phyloP scores from a whole-genome alignment of 1,140 invertebrate species.

The Littorina saxatilis region DNA sequence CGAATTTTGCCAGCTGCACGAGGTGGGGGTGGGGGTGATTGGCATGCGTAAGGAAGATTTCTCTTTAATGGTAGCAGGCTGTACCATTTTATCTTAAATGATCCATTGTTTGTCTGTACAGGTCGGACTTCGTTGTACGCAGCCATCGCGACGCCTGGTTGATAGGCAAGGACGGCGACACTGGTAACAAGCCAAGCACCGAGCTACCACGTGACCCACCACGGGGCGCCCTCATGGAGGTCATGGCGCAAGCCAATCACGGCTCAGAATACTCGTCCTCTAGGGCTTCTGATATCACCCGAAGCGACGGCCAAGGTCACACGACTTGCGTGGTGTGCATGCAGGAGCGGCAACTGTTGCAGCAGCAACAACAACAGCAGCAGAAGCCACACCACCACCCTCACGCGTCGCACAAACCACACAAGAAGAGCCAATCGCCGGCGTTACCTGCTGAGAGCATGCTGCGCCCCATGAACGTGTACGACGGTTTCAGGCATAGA shows the following conservation, averaged over 20 bases:
- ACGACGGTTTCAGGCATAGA: background rate
- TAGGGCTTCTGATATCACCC: background rate
- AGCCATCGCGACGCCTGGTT: constrained; percentile 70
- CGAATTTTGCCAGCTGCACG: no score
- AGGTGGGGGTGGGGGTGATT: no score
- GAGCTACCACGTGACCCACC: constrained; percentile 18
- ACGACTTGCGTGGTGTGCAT: constrained; percentile 23
- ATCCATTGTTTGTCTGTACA: no score
- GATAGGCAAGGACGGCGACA: constrained; percentile 50
- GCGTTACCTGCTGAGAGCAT: background rate
- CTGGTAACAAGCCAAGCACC: constrained; percentile 18
- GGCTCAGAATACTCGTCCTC: background rate
- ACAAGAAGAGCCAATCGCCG: background rate
- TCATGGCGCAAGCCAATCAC: constrained; percentile 35
- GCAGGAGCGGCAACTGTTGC: constrained; percentile 24
- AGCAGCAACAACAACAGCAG: constrained; percentile 20
- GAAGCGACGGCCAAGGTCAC: background rate
- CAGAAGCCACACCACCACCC: no score
- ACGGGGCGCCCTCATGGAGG: constrained; percentile 39
- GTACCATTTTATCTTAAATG: no score
- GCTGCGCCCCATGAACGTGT: background rate
- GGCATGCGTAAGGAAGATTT: no score
- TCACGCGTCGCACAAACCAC: background rate
- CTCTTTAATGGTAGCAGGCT: no score
- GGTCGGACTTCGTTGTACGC: constrained; percentile 45